These are phyloP conservation scores for Aspiorhynchus laticeps DNA, from an alignment of 2,113 vertebrate genomes.

Conservation along the genomic window DNA sequence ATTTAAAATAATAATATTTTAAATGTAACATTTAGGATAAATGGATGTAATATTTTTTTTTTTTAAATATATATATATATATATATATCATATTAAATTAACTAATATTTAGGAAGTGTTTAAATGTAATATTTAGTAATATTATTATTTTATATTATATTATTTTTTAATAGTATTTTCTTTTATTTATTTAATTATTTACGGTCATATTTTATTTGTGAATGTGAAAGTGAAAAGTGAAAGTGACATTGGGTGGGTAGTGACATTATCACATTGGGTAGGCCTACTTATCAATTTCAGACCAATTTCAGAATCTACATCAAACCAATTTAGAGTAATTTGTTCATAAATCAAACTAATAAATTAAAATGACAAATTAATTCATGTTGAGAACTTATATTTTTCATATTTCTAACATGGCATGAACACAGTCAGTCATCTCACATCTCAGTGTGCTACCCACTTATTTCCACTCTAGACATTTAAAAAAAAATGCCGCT, in stretches of 20 bases:
- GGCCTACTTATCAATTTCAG: not conserved
- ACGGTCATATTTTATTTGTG: no score
- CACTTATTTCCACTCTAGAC: not conserved
- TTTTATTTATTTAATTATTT: not conserved
- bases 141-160: no score
- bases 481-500: not conserved
- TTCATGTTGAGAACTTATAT: not conserved
- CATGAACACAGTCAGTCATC: not conserved
- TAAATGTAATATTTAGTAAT: not conserved
- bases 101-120: not conserved
- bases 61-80: no score
- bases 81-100: not conserved
- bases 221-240: no score
- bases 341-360: not conserved
- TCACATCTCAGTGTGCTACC: not conserved
- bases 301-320: not conserved
- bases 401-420: not conserved
- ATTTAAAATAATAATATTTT: not conserved
- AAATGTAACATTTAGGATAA: not conserved
- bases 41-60: not conserved
- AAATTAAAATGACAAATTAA: no score
- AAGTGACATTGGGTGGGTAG: no score
- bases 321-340: not conserved
- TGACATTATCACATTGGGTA: not conserved
- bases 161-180: not conserved